Conservation (phyloP, 2,797 vertebrate species). For the Podarcis siculus region DNA sequence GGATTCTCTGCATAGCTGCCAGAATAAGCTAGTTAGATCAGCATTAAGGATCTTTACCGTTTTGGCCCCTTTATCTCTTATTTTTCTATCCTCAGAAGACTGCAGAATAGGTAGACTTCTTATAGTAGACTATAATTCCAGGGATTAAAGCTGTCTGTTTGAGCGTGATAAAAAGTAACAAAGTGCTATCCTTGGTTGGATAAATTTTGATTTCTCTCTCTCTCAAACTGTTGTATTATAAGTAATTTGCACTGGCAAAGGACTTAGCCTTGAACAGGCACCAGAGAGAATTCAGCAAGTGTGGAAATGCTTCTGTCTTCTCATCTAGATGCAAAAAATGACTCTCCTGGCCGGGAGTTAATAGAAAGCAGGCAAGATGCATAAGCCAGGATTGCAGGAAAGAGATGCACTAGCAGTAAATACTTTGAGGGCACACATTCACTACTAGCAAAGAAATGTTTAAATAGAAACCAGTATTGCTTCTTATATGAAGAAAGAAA, state of each 20-base stretch:
- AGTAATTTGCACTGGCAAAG: not conserved
- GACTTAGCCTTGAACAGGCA: not conserved
- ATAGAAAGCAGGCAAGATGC: not conserved
- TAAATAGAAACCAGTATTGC: not conserved
- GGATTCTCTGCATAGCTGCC: no score
- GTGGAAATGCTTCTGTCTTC: not conserved
- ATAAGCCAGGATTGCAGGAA: not conserved
- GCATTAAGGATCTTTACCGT: no score
- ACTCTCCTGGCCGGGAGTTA: not conserved
- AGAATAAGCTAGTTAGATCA: no score
- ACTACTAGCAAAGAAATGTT: not conserved
- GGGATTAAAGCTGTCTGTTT: not conserved
- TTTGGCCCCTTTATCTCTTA: no score
- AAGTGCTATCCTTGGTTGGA: not conserved
- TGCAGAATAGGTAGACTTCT: not conserved
- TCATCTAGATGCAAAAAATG: not conserved
- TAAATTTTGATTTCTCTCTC: not conserved
- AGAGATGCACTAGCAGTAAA: not conserved
- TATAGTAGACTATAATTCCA: not conserved
- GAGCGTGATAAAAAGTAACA: not conserved
- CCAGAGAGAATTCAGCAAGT: not conserved
- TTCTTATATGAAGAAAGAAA: not conserved
- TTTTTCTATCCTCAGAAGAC: not conserved
- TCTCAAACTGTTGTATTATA: not conserved
- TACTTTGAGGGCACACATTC: not conserved